Conservation (phyloP, 2,113 vertebrate species). For the Tonatia bakeri region DNA sequence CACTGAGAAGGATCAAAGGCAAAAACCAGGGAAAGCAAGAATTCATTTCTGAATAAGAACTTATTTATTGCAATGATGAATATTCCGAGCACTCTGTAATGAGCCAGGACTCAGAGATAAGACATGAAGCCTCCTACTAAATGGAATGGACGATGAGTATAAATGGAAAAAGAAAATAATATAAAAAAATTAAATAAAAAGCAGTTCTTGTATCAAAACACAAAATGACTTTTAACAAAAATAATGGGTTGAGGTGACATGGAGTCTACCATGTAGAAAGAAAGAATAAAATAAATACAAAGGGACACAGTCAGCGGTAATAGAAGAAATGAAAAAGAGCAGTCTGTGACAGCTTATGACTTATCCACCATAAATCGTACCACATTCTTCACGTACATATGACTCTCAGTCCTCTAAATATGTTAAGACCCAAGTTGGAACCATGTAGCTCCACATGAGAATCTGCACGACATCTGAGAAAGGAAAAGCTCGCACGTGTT, state of each 20-base stretch:
- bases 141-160: background rate
- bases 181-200: conserved; percentile 35
- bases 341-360: background rate
- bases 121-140: background rate
- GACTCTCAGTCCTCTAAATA: background rate
- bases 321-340: conserved; percentile 16
- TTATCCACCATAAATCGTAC: background rate
- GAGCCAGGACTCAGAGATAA: background rate
- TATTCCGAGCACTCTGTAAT: background rate
- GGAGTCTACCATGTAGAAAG: background rate
- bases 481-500: background rate
- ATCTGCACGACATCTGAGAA: background rate
- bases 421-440: background rate
- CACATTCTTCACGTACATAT: background rate
- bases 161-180: conserved; percentile 14
- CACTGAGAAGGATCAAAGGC: background rate
- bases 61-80: background rate
- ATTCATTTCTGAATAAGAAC: conserved; percentile 3
- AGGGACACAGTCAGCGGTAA: background rate
- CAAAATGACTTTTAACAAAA: background rate
- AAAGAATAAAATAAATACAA: background rate
- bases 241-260: conserved; percentile 4
- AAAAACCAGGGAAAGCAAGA: conserved; percentile 3
- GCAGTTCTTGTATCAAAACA: background rate
- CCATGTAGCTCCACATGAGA: background rate